Base-by-base conservation (phyloP, 2,888 invertebrate genomes). In the Leucoma salicis region DNA sequence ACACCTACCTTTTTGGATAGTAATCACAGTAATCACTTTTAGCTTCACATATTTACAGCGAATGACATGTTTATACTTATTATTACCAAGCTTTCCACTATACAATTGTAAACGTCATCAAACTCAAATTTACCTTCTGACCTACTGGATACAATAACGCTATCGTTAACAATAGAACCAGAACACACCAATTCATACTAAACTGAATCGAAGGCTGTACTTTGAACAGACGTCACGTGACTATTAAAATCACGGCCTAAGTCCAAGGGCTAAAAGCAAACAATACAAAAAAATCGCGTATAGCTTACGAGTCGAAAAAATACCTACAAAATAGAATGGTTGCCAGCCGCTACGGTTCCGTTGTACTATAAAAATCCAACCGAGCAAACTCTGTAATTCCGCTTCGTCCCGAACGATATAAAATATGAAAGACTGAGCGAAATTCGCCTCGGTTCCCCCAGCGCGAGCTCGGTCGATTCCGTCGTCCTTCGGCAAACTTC, bases 351-450 rank as follows among this genome's bases (percentile, higher is more conserved):
- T 66, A 70, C 73, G 65, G 77, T 78, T 79, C 74, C 74, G 69
- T 53, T 61, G 48, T 53, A 78, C 76, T 80, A 82, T 85, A 88
- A 87, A 87, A 88, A 87, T 79, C 79, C 71, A 84, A 75, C 83
- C 74, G 74, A 83, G 81, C 83, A 82, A 83, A 85, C 82, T 87
- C 82, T 69, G 87, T 85, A 87, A 86, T 83, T 81, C 81, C 80
- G 78, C 74, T 73, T 63, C 76, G 76, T 76, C 78, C 82, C 81
- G 62, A 76, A 78, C 82, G 79, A 82, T 87, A 87, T 88, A 87
- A 88, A 88, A 88, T 88, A 87, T 88, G 88, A 88, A 88, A 86
- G 84, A 82, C 82, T 78, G 86, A 75, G 81, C 85, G 64, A 78
- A 86, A 80, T 81, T 82, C 77, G 69, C 76, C 62, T 71, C 66